phyloP scores from a whole-genome alignment of 2,113 vertebrate genomes.

The Numida meleagris region DNA sequence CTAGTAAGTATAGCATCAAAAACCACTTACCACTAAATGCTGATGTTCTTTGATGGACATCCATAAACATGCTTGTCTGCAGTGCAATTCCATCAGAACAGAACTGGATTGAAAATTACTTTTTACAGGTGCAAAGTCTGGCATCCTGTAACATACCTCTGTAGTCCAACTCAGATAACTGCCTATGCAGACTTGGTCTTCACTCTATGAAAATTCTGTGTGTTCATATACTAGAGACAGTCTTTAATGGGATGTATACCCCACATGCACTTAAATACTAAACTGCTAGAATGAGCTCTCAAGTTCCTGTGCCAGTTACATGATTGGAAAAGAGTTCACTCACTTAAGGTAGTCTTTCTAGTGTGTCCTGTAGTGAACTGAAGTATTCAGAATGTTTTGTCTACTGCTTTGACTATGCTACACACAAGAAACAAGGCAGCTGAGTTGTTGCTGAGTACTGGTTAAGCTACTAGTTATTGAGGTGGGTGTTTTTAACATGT shows the following conservation, averaged over 20 bases:
- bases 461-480: background rate
- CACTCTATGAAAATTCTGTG: background rate
- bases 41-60: background rate
- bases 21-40: background rate
- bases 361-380: background rate
- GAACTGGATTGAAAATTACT: background rate
- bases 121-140: background rate
- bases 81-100: background rate
- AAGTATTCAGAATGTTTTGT: background rate
- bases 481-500: background rate
- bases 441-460: background rate
- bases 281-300: background rate
- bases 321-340: background rate
- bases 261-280: background rate
- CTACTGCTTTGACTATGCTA: background rate
- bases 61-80: background rate
- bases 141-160: background rate
- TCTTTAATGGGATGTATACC: background rate
- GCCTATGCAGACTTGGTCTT: background rate
- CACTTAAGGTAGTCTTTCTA: background rate
- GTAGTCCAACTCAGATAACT: background rate
- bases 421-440: background rate
- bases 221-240: background rate
- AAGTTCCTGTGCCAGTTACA: background rate
- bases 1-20: conserved; percentile 82